Base-by-base conservation (phyloP, 30 jellyfish, hydroid and myxozoan species). In the Hydractinia echinata region DNA sequence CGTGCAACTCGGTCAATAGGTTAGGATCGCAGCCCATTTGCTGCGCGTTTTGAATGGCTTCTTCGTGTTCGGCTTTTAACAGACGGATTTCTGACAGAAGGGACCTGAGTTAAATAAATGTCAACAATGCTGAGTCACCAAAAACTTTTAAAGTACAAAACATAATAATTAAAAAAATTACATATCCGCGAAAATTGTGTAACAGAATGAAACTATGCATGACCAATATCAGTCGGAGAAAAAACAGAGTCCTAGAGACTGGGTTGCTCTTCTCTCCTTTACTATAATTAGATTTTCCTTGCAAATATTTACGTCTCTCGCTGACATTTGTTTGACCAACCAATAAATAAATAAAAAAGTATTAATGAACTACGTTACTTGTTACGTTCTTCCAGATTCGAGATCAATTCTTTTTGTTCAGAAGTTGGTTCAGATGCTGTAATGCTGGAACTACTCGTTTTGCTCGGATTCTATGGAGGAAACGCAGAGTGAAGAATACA, bases 61-160 rank as follows among this genome's bases (percentile, higher is more conserved):
- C 96, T 55, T 92, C 98, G 66, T 92, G 98, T 55, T 92, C 98
- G 19, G 79, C 83, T 64, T 86, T 86, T 67, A 92, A 62, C 86
- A 82, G 84, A 51, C 96, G 96, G 7, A 92, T 92, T 72, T 92
- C 96, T 6, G 87, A 85, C 13, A 92, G 85, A 62, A 92, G 81
- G 20, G 87, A 81, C 49, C 98, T 92, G 44, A 30, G 44, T 30
- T 30, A 30, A 30, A 30, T 30, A 30, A 30, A 30, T 30, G 44
- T 30, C 44, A 30, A 30, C 44, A 30, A 30, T 2, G 44, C 44
- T 30, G 44, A 30, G 44, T 30, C 44, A 30, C 2, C 44, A 30
- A 0, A 30, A 30, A 30, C 44, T 30, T 30, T 30, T 30, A 1
- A 30, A 30, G 44, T 30, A 30, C 44, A 30, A 30, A 30, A 1